Base-by-base conservation (phyloP, 64 coral and sea anemone genomes). In the Acropora tenuis region DNA sequence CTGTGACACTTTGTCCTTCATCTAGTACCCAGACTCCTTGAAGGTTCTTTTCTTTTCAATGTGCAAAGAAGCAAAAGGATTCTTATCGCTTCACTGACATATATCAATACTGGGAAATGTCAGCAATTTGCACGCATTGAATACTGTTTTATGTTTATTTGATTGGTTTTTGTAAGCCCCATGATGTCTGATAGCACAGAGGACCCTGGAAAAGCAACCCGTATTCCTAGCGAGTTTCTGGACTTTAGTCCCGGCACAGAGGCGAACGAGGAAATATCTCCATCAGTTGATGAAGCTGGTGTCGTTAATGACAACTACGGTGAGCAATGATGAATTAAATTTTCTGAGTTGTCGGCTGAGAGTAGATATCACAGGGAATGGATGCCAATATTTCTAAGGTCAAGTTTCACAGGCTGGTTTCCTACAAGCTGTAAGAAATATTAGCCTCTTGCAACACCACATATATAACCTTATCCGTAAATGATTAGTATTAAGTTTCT, bases 231-330 rank as follows among this genome's bases (percentile, higher is more conserved):
- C 6, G 65, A 16, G 48, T 85, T 69, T 48, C 82, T 85, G 7
- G 82, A 85, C 63, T 85, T 85, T 47, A 16, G 63, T 0, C 59
- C 82, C 45, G 8, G 2, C 5, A 12, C 43, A 19, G 65, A 10
- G 43, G 82, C 20, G 47, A 72, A 85, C 65, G 65, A 85, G 13
- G 82, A 72, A n/a, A 85, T 49, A 49, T 17, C 61, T 1, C 7
- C 46, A 2, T 47, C 80, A 1, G 17, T 2, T 1, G 82, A 85
- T 49, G 44, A 9, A 30, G 11, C 11, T 17, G 82, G 82, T 11
- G 17, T 48, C n/a, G 17, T 71, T 13, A 85, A 85, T 46, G 45
- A 85, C 8, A 48, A 16, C 45, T 72, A 49, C 72, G 82, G 82
- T 85, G 68, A 85, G 82, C 30, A 30, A 44, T 66, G 41, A 43